phyloP scores from a whole-genome alignment of 2,888 invertebrate species.

The Dinocampus coccinellae region DNA sequence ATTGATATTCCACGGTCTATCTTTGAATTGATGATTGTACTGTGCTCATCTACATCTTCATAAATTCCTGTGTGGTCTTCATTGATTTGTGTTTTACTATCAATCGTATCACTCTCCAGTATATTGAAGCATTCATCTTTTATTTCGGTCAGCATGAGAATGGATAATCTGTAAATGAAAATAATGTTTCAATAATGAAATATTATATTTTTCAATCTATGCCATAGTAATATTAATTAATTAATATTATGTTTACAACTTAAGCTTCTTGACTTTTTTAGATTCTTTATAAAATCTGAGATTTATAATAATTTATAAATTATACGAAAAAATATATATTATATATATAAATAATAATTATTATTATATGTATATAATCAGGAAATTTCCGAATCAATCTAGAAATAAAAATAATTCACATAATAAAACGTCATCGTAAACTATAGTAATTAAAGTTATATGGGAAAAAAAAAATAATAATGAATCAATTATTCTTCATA shows the following conservation, averaged over 20 bases:
- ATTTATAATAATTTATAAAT: no score
- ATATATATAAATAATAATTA: no score
- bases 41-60: neutral
- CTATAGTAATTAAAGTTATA: neutral
- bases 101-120: neutral
- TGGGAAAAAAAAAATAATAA: neutral
- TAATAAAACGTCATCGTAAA: no score
- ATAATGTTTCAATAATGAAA: neutral
- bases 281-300: no score
- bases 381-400: no score
- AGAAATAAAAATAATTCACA: no score
- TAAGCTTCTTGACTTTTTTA: no score
- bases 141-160: neutral
- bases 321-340: neutral
- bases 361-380: no score
- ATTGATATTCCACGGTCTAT: neutral
- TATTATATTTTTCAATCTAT: neutral
- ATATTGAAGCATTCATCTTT: neutral
- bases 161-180: neutral
- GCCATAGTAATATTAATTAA: neutral
- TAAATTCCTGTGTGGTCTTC: neutral
- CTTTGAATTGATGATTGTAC: neutral
- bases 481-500: slow-evolving; percentile 5
- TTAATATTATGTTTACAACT: no score
- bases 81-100: neutral